A percentile compares a stretch with the other conserved stretches of the same genome.
phyloP scores from a whole-genome alignment of 2,113 vertebrate species.

The Syrrhaptes paradoxus region DNA sequence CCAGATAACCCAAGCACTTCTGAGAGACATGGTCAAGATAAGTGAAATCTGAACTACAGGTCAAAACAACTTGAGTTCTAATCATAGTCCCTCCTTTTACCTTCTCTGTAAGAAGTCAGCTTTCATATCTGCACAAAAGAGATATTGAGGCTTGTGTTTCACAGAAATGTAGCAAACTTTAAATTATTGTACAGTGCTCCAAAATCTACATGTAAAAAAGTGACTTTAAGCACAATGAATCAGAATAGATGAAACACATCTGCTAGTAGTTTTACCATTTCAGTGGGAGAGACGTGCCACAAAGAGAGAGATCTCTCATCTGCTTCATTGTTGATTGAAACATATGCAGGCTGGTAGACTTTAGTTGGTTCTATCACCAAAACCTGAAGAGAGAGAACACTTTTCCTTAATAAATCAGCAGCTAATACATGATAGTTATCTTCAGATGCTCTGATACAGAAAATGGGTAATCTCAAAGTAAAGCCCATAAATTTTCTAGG shows the following conservation, averaged over 20 bases:
- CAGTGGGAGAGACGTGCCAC: conserved; percentile 90
- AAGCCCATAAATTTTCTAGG: neutral
- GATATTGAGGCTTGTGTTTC: neutral
- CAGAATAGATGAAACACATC: neutral
- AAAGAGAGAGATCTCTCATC: conserved; percentile 92
- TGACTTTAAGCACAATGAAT: neutral
- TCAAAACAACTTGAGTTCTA: neutral
- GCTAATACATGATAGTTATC: neutral
- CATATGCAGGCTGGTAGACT: conserved; percentile 92
- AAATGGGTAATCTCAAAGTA: neutral
- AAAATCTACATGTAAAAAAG: neutral
- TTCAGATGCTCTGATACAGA: neutral
- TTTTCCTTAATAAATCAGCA: neutral
- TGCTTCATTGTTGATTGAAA: conserved; percentile 92
- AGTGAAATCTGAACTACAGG: neutral
- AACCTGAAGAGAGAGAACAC: conserved; percentile 78
- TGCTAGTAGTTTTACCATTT: conserved; percentile 79
- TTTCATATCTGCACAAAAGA: neutral
- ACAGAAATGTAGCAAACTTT: neutral
- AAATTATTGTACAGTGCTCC: neutral
- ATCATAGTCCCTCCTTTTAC: neutral
- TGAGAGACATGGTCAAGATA: neutral
- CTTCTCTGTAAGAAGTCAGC: neutral
- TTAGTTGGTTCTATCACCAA: conserved; percentile 92
- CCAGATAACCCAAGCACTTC: neutral